Conservation (phyloP, 2,888 invertebrate species). For the Cloeon dipterum region DNA sequence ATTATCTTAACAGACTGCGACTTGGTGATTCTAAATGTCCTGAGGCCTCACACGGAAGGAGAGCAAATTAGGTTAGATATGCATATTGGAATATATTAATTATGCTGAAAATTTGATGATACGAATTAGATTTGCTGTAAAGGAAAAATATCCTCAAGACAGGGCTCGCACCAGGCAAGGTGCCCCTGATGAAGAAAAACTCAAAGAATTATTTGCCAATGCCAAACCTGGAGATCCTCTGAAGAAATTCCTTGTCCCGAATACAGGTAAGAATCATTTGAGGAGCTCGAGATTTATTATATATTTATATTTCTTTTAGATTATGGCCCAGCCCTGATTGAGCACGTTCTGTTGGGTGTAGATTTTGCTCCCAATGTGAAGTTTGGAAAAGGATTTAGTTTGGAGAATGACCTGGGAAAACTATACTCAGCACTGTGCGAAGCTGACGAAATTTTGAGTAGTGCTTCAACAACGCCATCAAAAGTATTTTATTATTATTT, state of each 20-base stretch:
- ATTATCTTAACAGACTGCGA: constrained; percentile 81
- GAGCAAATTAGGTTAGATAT: constrained; percentile 64
- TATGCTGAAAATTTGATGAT: constrained; percentile 1
- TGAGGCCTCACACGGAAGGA: constrained; percentile 77
- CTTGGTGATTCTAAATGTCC: constrained; percentile 74
- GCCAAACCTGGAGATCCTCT: constrained; percentile 52
- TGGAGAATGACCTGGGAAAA: constrained; percentile 32
- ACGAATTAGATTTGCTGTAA: constrained; percentile 53
- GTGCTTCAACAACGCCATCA: constrained; percentile 25
- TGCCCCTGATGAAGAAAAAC: constrained; percentile 25
- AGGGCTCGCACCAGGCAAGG: constrained; percentile 40
- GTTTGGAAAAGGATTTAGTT: constrained; percentile 40
- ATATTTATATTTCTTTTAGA: constrained; percentile 23
- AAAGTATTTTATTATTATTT: no score
- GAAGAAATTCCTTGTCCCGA: constrained; percentile 59
- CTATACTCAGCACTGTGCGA: constrained; percentile 39
- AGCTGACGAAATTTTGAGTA: constrained; percentile 38
- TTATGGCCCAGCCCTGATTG: constrained; percentile 78
- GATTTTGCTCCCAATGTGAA: constrained; percentile 36
- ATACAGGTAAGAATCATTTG: constrained; percentile 48
- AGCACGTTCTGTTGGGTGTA: constrained; percentile 57
- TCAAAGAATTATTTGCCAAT: constrained; percentile 31
- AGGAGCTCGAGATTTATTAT: not conserved
- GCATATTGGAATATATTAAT: constrained; percentile 5
- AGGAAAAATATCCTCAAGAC: constrained; percentile 71